These are phyloP conservation scores for Erpornis zantholeuca DNA, from an alignment of 2,113 vertebrate species.

Conservation along the genomic window DNA sequence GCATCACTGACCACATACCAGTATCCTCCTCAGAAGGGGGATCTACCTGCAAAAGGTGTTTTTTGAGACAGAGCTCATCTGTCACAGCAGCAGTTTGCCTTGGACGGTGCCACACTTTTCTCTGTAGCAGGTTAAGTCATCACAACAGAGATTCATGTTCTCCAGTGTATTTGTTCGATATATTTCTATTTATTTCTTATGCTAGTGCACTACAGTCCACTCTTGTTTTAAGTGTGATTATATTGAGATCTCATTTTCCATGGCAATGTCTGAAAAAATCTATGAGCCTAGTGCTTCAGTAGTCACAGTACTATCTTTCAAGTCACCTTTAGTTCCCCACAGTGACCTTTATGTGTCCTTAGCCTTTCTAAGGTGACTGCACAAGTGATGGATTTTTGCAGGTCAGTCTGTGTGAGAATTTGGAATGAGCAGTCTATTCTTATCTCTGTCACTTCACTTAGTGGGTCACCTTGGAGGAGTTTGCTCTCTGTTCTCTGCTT, in stretches of 20 bases:
- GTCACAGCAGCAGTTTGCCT: neutral
- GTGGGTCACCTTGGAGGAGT: slow-evolving; percentile 26
- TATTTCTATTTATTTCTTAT: neutral
- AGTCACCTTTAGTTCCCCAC: neutral
- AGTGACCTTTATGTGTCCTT: neutral
- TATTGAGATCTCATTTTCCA: neutral
- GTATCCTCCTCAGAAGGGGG: neutral
- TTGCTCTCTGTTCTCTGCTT: neutral
- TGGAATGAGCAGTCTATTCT: slow-evolving; percentile 10
- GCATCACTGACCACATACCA: neutral
- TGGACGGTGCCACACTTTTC: accelerated
- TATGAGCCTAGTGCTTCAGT: neutral
- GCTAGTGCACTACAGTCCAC: neutral
- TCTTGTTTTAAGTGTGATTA: neutral
- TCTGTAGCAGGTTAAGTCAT: neutral
- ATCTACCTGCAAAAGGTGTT: neutral
- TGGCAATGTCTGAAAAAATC: neutral
- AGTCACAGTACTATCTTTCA: neutral
- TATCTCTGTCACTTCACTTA: neutral
- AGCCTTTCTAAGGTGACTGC: neutral
- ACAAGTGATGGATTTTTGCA: neutral
- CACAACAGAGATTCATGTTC: accelerated
- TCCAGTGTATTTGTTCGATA: neutral
- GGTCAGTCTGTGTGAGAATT: neutral
- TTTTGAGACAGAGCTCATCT: neutral